These are phyloP conservation scores for Tauraco erythrolophus DNA, from an alignment of 2,113 vertebrate species.

Conservation along the genomic window DNA sequence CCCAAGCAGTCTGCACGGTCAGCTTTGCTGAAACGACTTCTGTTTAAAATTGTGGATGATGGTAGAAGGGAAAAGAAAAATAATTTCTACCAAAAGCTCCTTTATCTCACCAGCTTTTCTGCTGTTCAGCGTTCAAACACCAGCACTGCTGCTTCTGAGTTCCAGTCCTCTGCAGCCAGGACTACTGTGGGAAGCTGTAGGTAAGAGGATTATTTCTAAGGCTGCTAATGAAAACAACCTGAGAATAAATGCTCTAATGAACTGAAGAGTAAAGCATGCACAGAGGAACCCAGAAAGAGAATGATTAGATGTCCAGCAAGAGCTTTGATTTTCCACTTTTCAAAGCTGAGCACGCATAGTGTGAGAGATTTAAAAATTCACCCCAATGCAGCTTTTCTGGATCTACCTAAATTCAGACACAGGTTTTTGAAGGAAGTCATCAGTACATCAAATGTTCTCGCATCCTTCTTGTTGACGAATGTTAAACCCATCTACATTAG, in stretches of 20 bases:
- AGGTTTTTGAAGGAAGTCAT: background rate
- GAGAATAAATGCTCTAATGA: background rate
- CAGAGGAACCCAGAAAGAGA: background rate
- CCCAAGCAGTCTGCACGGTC: background rate
- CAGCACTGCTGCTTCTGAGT: background rate
- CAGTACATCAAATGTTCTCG: background rate
- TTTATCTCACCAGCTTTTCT: background rate
- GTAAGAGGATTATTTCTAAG: background rate
- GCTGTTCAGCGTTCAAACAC: background rate
- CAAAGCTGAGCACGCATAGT: background rate
- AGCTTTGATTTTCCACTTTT: background rate
- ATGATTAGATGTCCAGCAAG: background rate
- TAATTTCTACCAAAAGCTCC: background rate
- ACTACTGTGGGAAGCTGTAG: background rate
- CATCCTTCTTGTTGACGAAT: background rate
- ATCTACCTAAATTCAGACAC: background rate
- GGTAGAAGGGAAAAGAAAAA: background rate
- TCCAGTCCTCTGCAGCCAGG: background rate
- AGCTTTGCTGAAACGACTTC: background rate
- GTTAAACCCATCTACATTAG: background rate
- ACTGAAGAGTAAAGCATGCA: background rate
- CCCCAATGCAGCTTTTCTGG: background rate
- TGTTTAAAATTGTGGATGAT: background rate
- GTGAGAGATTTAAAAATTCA: background rate
- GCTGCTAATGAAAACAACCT: background rate